Evolutionary conservation across 2,888 invertebrate species (phyloP).

Genomic region (Cephus spinipes): DNA sequence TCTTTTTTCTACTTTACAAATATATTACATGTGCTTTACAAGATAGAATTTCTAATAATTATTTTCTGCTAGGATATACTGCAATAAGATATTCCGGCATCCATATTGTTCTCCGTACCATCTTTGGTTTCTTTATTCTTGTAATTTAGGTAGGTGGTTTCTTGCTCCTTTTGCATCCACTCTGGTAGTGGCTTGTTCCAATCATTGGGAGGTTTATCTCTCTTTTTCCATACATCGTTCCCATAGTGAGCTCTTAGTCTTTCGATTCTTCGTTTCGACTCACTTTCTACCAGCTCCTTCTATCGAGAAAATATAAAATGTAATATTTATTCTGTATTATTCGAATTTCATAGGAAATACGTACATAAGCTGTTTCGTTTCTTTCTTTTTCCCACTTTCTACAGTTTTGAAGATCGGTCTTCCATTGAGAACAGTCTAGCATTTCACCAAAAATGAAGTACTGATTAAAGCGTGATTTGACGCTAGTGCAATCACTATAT

Average conservation of each 20-base stretch:
- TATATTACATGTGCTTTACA: background rate
- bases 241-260: slow-evolving; percentile 76
- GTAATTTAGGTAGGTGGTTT: slow-evolving; percentile 74
- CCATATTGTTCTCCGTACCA: slow-evolving; percentile 36
- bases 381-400: slow-evolving; percentile 73
- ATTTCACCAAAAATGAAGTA: slow-evolving; percentile 83
- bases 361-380: slow-evolving; percentile 77
- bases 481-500: slow-evolving; percentile 82
- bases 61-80: background rate
- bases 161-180: slow-evolving; percentile 76
- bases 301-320: slow-evolving; percentile 54
- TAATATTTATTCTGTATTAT: background rate
- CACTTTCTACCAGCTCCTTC: slow-evolving; percentile 78
- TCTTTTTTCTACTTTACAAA: background rate
- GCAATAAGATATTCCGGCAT: slow-evolving; percentile 28
- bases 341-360: slow-evolving; percentile 36
- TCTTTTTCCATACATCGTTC: slow-evolving; percentile 85
- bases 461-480: slow-evolving; percentile 85
- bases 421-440: slow-evolving; percentile 84
- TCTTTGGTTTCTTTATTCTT: slow-evolving; percentile 75
- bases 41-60: background rate
- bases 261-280: slow-evolving; percentile 73
- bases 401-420: slow-evolving; percentile 82
- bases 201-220: slow-evolving; percentile 80
- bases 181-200: slow-evolving; percentile 87